A percentile compares a stretch with the other conserved stretches of the same genome.
Conservation (phyloP, 2,113 vertebrate species). For the Dasypus novemcinctus region DNA sequence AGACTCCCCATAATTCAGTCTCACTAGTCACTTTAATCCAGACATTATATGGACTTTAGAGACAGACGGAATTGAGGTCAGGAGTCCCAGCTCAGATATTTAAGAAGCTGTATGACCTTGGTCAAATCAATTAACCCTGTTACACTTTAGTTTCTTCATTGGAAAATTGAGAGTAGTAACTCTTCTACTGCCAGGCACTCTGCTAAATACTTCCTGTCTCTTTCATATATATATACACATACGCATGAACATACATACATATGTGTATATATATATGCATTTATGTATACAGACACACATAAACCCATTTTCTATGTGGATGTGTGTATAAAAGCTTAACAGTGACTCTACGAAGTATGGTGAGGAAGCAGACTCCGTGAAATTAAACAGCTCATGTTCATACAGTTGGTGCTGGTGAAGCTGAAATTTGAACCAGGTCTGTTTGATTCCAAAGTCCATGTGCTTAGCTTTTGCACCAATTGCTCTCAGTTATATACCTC, state of each 20-base stretch:
- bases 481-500: neutral
- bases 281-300: no score
- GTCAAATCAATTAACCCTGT: neutral
- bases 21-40: slow-evolving; percentile 28
- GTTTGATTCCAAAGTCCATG: neutral
- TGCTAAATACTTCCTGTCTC: neutral
- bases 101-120: neutral
- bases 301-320: neutral
- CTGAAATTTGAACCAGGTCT: neutral
- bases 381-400: neutral
- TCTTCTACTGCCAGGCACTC: neutral
- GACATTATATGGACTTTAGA: neutral
- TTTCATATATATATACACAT: neutral
- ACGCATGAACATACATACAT: neutral
- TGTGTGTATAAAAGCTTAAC: neutral
- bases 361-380: neutral
- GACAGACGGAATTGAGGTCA: neutral
- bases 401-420: neutral
- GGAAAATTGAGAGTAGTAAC: neutral
- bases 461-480: neutral
- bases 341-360: neutral
- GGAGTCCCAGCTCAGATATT: neutral
- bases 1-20: neutral
- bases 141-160: neutral
- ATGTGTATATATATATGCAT: neutral